Evolutionary conservation across 2,113 vertebrate species (phyloP).

Genomic region (Malaclemys terrapin): DNA sequence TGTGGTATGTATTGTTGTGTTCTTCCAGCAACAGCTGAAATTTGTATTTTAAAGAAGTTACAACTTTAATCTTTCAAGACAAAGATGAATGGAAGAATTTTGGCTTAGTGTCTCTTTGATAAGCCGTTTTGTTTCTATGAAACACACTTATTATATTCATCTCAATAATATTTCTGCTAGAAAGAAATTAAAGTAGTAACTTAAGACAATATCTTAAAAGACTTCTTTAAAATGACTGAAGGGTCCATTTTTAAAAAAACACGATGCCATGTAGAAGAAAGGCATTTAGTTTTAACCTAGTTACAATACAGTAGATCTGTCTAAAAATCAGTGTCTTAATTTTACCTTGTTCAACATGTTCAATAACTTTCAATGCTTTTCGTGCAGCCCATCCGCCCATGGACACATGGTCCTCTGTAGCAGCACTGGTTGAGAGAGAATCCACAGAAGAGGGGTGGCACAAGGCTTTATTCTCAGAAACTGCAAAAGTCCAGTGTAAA

Average conservation of each 20-base stretch:
- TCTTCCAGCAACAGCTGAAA: not conserved
- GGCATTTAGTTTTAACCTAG: not conserved
- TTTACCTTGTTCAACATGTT: constrained; percentile 96
- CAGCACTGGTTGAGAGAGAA: constrained; percentile 97
- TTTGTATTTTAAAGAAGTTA: not conserved
- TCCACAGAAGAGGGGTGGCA: constrained; percentile 98
- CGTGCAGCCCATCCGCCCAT: constrained; percentile 99
- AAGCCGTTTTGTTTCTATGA: not conserved
- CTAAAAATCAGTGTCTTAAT: not conserved
- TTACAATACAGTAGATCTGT: not conserved
- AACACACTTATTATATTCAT: not conserved
- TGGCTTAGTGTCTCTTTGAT: not conserved
- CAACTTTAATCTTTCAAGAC: not conserved
- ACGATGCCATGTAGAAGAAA: not conserved
- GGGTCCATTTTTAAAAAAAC: not conserved
- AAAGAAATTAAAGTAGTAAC: not conserved
- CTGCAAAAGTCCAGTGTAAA: constrained; percentile 77
- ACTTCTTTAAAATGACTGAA: not conserved
- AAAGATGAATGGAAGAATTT: not conserved
- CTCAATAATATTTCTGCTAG: not conserved
- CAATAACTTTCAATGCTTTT: constrained; percentile 94
- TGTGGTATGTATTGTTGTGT: not conserved
- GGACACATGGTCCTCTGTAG: constrained; percentile 97
- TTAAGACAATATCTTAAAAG: not conserved
- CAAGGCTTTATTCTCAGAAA: constrained; percentile 97